Evolutionary conservation across 2,797 vertebrate genomes (phyloP), one percentile per base, ranked within the genome.

Genomic region (Hafferia zeledoni): DNA sequence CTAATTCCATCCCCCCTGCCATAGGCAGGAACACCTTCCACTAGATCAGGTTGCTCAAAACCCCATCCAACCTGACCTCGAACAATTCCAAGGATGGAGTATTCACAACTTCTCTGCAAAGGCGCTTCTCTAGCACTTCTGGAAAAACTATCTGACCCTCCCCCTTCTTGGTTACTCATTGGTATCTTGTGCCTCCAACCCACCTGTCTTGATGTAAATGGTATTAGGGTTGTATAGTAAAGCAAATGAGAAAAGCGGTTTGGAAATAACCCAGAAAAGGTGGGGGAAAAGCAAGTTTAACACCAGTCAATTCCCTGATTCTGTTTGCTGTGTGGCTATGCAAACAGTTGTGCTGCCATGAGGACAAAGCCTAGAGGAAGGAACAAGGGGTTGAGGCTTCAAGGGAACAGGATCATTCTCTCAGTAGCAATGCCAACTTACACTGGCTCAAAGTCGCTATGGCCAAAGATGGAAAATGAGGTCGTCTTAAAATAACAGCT

Each of bases 401-500:
- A 78, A 68, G 52, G 64, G 24, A 11, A 46, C 24, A 67, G 18
- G 47, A 85, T 70, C 35, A 5, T 68, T 53, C 39, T 33, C 59
- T 35, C 44, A 41, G 84, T 2, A 56, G 56, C 9, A 1, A 12
- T 39, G 69, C 53, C 41, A 70, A 1, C 79, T 53, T 46, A 74
- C 2, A 2, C 5, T 83, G 82, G 43, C 55, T 94, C 15, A 46
- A 86, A 93, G n/a, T 30, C 14, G 63, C 37, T 27, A 15, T 1
- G 19, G 76, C 60, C 57, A 5, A 87, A 78, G 43, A 81, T 43
- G 33, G 35, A 95, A 96, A 96, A 92, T 8, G 49, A 94, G 74
- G 76, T 60, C 5, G 1, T 63, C 92, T 86, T 53, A 91, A 94
- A 96, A 83, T 67, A 93, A 87, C 65, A 78, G 50, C 69, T 75